Evolutionary conservation across 2,113 vertebrate species (phyloP).

Genomic region (Prionailurus viverrinus): DNA sequence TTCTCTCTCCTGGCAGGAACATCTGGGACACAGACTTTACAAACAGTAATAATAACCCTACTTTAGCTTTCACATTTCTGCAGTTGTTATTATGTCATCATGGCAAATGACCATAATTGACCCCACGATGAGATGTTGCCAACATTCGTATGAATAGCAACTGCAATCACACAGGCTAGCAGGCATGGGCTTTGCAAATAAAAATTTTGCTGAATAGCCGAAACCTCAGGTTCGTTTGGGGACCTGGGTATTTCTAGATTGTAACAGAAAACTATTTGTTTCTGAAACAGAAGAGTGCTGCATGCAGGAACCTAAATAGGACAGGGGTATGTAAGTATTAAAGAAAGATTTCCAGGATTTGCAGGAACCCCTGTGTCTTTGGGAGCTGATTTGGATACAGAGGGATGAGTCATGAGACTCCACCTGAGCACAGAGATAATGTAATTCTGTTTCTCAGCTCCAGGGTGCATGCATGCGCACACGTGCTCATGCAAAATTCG

Average conservation of each 20-base stretch:
- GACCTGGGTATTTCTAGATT: slow-evolving; percentile 75
- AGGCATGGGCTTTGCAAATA: slow-evolving; percentile 81
- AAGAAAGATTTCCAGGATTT: slow-evolving; percentile 47
- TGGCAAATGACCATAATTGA: slow-evolving; percentile 73
- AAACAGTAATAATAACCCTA: slow-evolving; percentile 70
- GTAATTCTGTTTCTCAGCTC: slow-evolving; percentile 32
- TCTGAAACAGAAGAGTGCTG: slow-evolving; percentile 68
- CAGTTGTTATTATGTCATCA: slow-evolving; percentile 78
- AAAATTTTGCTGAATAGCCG: slow-evolving; percentile 80
- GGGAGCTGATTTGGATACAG: slow-evolving; percentile 35
- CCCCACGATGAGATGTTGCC: slow-evolving; percentile 71
- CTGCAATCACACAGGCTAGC: slow-evolving; percentile 74
- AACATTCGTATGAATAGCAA: slow-evolving; percentile 72
- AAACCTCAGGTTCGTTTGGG: slow-evolving; percentile 79
- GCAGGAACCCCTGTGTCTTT: slow-evolving; percentile 31
- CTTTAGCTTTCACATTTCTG: slow-evolving; percentile 70
- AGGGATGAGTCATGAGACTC: slow-evolving; percentile 29
- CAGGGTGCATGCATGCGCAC: not conserved
- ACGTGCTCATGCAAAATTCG: not conserved
- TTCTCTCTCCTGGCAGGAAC: slow-evolving; percentile 62
- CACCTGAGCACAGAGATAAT: not conserved
- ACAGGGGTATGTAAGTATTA: slow-evolving; percentile 45
- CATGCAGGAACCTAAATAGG: slow-evolving; percentile 17
- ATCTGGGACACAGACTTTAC: slow-evolving; percentile 74
- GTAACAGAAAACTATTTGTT: slow-evolving; percentile 72